Evolutionary conservation across 1,140 invertebrate species (phyloP).

Genomic region (Ceratosolen solmsi): DNA sequence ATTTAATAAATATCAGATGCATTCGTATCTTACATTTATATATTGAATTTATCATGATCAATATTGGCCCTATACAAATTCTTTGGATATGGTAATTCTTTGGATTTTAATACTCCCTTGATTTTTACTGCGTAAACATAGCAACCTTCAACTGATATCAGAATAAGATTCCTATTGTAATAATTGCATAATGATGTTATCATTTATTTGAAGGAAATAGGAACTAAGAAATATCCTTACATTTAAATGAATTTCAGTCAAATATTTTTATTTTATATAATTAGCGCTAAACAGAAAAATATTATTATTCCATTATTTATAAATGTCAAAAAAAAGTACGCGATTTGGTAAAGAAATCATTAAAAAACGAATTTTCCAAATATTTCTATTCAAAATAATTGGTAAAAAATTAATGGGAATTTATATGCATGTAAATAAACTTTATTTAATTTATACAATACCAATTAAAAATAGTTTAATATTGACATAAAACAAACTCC

Average conservation of each 20-base stretch:
- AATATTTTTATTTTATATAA: conserved; percentile 10
- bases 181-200: conserved; percentile 4
- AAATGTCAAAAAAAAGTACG: background rate
- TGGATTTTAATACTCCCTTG: conserved; percentile 1
- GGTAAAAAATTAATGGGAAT: too few relatives aligned
- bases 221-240: too few relatives aligned
- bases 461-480: too few relatives aligned
- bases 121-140: conserved; percentile 2
- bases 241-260: background rate
- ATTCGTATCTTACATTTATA: background rate
- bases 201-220: background rate
- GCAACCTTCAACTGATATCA: conserved; percentile 1
- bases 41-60: background rate
- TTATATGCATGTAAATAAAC: too few relatives aligned
- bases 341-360: background rate
- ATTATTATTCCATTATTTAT: background rate
- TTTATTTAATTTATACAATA: too few relatives aligned
- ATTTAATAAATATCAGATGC: too few relatives aligned
- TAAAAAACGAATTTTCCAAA: too few relatives aligned
- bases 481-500: too few relatives aligned
- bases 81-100: too few relatives aligned
- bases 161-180: background rate
- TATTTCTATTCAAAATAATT: too few relatives aligned
- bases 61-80: background rate
- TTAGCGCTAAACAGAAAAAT: background rate